Evolutionary conservation across 2,888 invertebrate species (phyloP).

Genomic region (Drosophila limbata): DNA sequence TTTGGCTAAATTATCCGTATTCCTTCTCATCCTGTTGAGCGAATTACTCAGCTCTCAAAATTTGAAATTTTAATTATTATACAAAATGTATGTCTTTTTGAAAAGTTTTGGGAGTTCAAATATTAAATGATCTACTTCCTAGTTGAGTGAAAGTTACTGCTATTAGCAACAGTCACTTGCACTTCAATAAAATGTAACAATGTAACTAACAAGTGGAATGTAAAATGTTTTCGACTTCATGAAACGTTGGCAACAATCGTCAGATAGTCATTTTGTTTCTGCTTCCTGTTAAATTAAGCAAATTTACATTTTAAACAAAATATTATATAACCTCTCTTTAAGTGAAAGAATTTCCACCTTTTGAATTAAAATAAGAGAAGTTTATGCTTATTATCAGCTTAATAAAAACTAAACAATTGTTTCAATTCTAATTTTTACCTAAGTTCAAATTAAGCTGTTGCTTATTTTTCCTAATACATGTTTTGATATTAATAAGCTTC

Average conservation of each 20-base stretch:
- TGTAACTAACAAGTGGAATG: background rate
- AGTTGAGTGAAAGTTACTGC: background rate
- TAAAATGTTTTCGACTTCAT: background rate
- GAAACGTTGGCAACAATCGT: background rate
- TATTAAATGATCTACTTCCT: background rate
- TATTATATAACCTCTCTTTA: no score
- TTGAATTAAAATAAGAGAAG: no score
- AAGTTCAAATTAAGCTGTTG: no score
- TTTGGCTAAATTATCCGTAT: slow-evolving; percentile 4
- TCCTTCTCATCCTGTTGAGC: background rate
- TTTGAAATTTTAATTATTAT: background rate
- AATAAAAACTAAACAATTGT: no score
- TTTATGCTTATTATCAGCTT: no score
- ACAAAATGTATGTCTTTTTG: background rate
- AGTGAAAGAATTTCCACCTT: no score
- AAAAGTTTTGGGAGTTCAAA: background rate
- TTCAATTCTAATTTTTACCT: no score
- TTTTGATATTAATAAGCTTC: background rate
- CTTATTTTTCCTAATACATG: no score
- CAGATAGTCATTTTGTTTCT: background rate
- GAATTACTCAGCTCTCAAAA: background rate
- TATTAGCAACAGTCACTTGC: background rate
- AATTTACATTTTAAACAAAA: background rate
- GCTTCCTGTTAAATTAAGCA: background rate
- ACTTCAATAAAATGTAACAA: background rate